phyloP scores from a whole-genome alignment of 1,140 invertebrate species.

The Akabosia matsudoensis region DNA sequence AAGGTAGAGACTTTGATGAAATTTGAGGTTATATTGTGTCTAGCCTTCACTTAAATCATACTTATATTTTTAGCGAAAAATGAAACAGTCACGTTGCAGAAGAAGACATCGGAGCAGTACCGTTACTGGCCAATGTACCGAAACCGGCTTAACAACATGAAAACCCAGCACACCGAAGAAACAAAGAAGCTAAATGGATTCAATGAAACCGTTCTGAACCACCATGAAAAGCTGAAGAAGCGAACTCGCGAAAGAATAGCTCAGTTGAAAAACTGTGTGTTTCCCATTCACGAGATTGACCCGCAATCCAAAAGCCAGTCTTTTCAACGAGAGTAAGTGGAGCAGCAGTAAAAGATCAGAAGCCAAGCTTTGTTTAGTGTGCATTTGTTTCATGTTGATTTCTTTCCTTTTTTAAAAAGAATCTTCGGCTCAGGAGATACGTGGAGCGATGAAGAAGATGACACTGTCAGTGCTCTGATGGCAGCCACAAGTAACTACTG shows the following conservation, averaged over 20 bases:
- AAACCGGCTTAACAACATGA: slow-evolving; percentile 41
- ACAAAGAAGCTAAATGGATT: slow-evolving; percentile 25
- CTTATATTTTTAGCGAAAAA: slow-evolving; percentile 50
- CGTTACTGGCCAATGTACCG: slow-evolving; percentile 40
- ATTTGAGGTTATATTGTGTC: slow-evolving; percentile 34
- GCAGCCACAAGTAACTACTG: slow-evolving; percentile 73
- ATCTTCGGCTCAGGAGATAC: slow-evolving; percentile 55
- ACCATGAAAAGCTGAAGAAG: slow-evolving; percentile 8
- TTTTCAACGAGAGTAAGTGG: slow-evolving; percentile 20
- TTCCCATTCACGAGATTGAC: slow-evolving; percentile 37
- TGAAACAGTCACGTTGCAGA: slow-evolving; percentile 32
- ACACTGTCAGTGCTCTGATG: slow-evolving; percentile 66
- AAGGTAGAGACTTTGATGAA: slow-evolving; percentile 51
- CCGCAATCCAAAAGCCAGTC: slow-evolving; percentile 5
- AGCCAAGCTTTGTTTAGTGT: too few relatives aligned
- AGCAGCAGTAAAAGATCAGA: not conserved
- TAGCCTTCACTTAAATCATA: slow-evolving; percentile 24
- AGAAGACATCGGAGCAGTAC: slow-evolving; percentile 33
- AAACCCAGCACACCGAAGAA: slow-evolving; percentile 33
- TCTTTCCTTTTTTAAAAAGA: slow-evolving; percentile 44
- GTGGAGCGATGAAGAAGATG: slow-evolving; percentile 57
- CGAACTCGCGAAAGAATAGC: slow-evolving; percentile 37
- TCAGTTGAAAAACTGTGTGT: slow-evolving; percentile 42
- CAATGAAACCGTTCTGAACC: not conserved
- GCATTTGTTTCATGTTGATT: not conserved